These are phyloP conservation scores for Melitaea athalia DNA, from an alignment of 2,888 invertebrate species.

Conservation along the genomic window DNA sequence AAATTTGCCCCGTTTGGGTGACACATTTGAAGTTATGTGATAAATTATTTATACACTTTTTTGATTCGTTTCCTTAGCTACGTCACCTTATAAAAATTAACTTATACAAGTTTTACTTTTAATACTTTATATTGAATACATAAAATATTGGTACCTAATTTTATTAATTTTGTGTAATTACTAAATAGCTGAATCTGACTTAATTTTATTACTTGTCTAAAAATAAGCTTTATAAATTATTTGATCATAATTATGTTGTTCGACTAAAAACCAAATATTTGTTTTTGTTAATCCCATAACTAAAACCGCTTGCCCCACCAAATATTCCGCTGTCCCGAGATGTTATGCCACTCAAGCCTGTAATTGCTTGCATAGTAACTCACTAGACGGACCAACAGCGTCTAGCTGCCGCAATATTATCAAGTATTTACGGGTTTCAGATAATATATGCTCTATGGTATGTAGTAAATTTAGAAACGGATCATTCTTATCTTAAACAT, in stretches of 20 bases:
- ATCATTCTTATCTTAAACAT: too few relatives aligned
- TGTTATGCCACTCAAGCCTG: conserved; percentile 13
- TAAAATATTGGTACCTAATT: too few relatives aligned
- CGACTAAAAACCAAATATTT: neutral
- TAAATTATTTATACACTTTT: too few relatives aligned
- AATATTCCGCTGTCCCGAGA: conserved; percentile 10
- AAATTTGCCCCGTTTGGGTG: too few relatives aligned
- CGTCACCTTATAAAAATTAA: too few relatives aligned
- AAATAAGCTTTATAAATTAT: too few relatives aligned
- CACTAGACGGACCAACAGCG: conserved; percentile 8
- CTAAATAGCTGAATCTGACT: neutral
- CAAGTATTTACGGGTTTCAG: conserved; percentile 7
- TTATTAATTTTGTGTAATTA: too few relatives aligned
- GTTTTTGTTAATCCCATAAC: neutral
- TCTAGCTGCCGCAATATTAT: conserved; percentile 7
- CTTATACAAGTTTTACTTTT: too few relatives aligned
- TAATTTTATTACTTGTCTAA: neutral
- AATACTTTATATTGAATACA: too few relatives aligned
- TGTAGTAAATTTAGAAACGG: neutral
- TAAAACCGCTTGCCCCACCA: neutral
- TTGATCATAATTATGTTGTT: too few relatives aligned
- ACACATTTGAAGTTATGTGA: too few relatives aligned
- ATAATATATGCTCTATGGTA: neutral
- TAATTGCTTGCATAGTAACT: conserved; percentile 14
- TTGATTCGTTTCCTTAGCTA: too few relatives aligned